Percentiles rank a stretch among this genome's conserved stretches.
These are phyloP conservation scores for Amphimallon solstitiale DNA, from an alignment of 2,888 invertebrate genomes.

Conservation along the genomic window DNA sequence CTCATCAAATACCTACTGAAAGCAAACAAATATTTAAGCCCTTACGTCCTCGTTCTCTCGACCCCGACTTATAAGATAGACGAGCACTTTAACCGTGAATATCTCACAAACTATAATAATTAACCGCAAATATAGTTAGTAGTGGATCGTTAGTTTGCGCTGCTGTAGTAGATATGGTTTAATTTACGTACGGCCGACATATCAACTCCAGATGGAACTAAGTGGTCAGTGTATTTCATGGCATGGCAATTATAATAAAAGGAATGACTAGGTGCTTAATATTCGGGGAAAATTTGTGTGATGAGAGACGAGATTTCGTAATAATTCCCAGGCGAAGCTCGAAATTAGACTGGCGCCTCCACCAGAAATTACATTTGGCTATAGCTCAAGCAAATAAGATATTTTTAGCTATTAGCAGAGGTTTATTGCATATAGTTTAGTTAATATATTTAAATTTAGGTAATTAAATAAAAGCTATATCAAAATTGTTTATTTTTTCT, in stretches of 20 bases:
- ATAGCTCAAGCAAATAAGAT: too few species aligned
- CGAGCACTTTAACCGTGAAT: constrained; percentile 10
- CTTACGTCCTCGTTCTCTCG: not conserved
- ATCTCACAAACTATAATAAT: constrained; percentile 37
- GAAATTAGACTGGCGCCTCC: not conserved
- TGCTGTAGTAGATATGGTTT: constrained; percentile 36
- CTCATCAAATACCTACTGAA: not conserved
- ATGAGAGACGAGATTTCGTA: too few species aligned
- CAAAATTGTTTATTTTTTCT: too few species aligned
- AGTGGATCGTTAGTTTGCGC: constrained; percentile 37
- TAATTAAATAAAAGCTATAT: too few species aligned
- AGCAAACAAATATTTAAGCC: not conserved
- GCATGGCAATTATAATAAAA: not conserved
- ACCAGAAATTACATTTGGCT: too few species aligned
- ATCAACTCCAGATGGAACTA: constrained; percentile 21
- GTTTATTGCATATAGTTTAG: too few species aligned
- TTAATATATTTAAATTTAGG: too few species aligned
- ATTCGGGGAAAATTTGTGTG: too few species aligned
- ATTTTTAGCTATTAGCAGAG: too few species aligned
- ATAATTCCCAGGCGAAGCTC: too few species aligned
- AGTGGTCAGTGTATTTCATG: constrained; percentile 14
- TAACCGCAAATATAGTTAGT: constrained; percentile 37
- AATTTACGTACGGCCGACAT: constrained; percentile 34
- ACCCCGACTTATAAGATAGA: not conserved
- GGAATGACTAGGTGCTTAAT: too few species aligned